Evolutionary conservation across 2,888 invertebrate species (phyloP).

Genomic region (Drosophila mimica): DNA sequence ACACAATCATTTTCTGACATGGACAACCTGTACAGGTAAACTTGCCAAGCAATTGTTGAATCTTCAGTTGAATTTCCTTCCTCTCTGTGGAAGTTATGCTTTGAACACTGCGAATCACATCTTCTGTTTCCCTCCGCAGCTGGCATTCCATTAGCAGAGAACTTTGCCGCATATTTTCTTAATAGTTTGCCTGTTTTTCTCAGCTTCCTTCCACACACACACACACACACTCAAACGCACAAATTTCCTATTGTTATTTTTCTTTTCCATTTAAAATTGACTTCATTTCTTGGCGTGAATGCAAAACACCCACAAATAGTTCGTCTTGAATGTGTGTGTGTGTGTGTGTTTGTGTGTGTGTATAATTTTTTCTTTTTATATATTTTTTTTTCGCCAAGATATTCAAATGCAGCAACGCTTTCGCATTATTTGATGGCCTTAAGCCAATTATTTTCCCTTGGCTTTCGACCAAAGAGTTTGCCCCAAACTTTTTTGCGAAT

Average conservation of each 20-base stretch:
- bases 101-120: not conserved
- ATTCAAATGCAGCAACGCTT: constrained; percentile 37
- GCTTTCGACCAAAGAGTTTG: constrained; percentile 58
- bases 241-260: not conserved
- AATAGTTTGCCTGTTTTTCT: constrained; percentile 42
- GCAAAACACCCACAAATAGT: constrained; percentile 45
- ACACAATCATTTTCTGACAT: not conserved
- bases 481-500: constrained; percentile 55
- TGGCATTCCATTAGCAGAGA: constrained; percentile 29
- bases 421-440: constrained; percentile 74
- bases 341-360: not conserved
- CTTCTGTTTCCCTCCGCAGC: not conserved
- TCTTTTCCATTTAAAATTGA: constrained; percentile 22
- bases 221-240: constrained; percentile 1
- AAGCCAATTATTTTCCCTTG: constrained; percentile 71
- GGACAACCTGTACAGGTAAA: not conserved
- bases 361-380: not conserved
- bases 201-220: constrained; percentile 7
- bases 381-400: constrained; percentile 3
- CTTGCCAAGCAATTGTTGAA: not conserved
- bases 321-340: constrained; percentile 5
- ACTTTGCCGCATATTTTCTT: constrained; percentile 51
- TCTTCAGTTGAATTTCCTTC: not conserved
- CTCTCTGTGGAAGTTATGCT: not conserved
- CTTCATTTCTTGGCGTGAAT: constrained; percentile 25